Conservation (phyloP, 2,888 invertebrate species). For the Cataglyphis rosenhaueri region DNA sequence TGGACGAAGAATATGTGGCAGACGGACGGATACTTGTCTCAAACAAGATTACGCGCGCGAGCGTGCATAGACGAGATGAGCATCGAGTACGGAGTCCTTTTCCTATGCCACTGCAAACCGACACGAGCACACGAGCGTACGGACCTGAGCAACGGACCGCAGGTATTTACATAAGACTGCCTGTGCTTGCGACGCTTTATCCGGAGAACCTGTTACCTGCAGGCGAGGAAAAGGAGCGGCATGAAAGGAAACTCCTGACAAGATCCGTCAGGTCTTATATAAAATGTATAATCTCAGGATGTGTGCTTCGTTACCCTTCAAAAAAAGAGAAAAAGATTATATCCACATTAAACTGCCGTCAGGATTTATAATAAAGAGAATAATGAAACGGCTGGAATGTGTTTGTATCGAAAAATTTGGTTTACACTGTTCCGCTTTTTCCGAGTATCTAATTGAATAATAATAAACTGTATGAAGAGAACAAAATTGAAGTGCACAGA, state of each 20-base stretch:
- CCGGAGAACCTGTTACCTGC: constrained; percentile 53
- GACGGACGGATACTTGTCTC: constrained; percentile 33
- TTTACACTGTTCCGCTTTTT: background rate
- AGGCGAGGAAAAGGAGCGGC: constrained; percentile 25
- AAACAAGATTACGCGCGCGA: constrained; percentile 21
- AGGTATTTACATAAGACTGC: constrained; percentile 59
- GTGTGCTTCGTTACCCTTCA: background rate
- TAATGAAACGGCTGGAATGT: background rate
- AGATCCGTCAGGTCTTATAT: constrained; percentile 51
- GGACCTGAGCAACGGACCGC: constrained; percentile 39
- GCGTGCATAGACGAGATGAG: background rate
- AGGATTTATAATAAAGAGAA: background rate
- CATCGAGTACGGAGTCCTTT: constrained; percentile 21
- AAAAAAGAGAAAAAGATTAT: background rate
- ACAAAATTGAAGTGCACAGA: background rate
- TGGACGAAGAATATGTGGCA: background rate
- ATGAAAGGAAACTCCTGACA: constrained; percentile 46
- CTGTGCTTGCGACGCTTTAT: constrained; percentile 56
- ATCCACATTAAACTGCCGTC: background rate
- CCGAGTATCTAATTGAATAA: background rate
- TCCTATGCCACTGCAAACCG: constrained; percentile 37
- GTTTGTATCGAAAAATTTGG: background rate
- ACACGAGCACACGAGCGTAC: constrained; percentile 25
- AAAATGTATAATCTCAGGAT: constrained; percentile 48
- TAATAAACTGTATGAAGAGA: background rate